Conservation (phyloP, 2,888 invertebrate genomes). For the Tigriopus californicus region DNA sequence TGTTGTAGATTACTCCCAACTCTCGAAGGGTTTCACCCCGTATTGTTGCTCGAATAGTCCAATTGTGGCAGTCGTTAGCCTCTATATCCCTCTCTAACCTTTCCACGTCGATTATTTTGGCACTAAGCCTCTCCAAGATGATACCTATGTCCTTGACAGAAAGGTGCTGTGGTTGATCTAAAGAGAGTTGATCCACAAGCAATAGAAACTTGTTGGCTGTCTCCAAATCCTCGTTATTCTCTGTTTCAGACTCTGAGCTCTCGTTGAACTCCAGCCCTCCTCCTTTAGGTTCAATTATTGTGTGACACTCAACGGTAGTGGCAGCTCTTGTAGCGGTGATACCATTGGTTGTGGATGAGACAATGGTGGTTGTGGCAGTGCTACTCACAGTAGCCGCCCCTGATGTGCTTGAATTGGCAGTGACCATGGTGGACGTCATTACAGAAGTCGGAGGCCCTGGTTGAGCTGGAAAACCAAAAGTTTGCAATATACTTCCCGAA, state of each 20-base stretch:
- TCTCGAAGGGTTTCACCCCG: constrained; percentile 74
- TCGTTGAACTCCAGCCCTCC: constrained; percentile 41
- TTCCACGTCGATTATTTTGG: constrained; percentile 83
- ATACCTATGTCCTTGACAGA: constrained; percentile 89
- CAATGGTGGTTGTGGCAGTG: too few relatives aligned
- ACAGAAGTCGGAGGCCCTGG: too few relatives aligned
- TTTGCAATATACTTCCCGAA: too few relatives aligned
- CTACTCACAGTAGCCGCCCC: too few relatives aligned
- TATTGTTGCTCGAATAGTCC: constrained; percentile 90
- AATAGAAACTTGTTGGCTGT: constrained; percentile 70
- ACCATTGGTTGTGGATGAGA: too few relatives aligned
- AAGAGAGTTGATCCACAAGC: constrained; percentile 76
- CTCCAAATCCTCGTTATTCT: constrained; percentile 44
- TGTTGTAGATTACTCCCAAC: constrained; percentile 81
- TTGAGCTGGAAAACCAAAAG: too few relatives aligned
- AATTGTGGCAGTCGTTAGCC: constrained; percentile 82
- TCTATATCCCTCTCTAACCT: constrained; percentile 75
- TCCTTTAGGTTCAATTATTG: too few relatives aligned
- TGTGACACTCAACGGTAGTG: too few relatives aligned
- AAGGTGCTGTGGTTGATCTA: constrained; percentile 74
- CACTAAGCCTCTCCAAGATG: constrained; percentile 73
- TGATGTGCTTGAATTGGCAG: too few relatives aligned
- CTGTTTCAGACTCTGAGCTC: constrained; percentile 79
- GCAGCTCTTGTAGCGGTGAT: too few relatives aligned
- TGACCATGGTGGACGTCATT: too few relatives aligned